Conservation (phyloP, 2,888 invertebrate species). For the Drosophila phalerata region DNA sequence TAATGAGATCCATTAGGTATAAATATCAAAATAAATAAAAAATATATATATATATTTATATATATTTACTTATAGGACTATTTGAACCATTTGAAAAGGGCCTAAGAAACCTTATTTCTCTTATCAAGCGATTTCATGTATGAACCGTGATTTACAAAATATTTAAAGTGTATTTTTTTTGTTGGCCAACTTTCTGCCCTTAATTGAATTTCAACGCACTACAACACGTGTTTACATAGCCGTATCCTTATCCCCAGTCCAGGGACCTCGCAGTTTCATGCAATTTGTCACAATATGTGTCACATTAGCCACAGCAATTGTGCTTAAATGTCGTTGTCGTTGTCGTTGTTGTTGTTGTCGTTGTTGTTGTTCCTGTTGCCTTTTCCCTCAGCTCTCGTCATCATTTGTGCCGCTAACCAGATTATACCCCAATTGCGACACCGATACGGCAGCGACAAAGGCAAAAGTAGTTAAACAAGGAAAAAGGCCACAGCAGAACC, state of each 20-base stretch:
- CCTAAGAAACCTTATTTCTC: neutral
- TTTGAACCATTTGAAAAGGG: neutral
- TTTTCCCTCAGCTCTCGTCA: constrained; percentile 43
- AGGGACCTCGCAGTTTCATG: constrained; percentile 64
- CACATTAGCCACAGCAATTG: constrained; percentile 85
- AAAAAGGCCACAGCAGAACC: constrained; percentile 29
- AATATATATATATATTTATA: too few species aligned
- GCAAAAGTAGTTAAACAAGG: constrained; percentile 64
- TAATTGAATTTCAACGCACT: constrained; percentile 46
- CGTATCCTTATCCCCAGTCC: constrained; percentile 23
- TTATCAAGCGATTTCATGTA: neutral
- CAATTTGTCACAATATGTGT: constrained; percentile 86
- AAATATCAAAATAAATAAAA: too few species aligned
- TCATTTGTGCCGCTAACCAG: constrained; percentile 74
- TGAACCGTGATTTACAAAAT: constrained; percentile 3
- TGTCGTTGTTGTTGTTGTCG: constrained; percentile 48
- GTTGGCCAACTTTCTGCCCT: constrained; percentile 14
- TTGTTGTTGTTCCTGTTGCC: constrained; percentile 14
- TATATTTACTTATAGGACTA: too few species aligned
- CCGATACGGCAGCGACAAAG: constrained; percentile 48
- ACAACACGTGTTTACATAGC: constrained; percentile 68
- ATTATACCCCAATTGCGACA: constrained; percentile 78
- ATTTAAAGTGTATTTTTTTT: constrained; percentile 5
- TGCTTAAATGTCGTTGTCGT: constrained; percentile 70
- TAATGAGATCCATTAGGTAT: too few species aligned